phyloP scores from a whole-genome alignment of 2,888 invertebrate genomes.

The Heliconius ethilla region DNA sequence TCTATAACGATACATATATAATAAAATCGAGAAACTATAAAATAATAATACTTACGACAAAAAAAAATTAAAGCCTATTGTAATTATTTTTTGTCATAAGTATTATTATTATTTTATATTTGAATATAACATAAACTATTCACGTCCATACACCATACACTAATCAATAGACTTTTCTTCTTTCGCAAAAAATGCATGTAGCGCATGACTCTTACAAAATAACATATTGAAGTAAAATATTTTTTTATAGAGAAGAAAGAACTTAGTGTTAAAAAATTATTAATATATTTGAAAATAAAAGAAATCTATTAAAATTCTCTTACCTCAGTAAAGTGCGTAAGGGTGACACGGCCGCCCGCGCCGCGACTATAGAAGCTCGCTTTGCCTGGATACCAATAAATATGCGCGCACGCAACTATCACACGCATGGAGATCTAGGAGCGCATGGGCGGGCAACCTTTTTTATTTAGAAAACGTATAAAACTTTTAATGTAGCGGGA shows the following conservation, averaged over 20 bases:
- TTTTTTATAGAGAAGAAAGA: not conserved
- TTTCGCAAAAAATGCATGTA: not conserved
- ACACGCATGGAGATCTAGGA: conserved; percentile 54
- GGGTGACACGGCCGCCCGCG: conserved; percentile 74
- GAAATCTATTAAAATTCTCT: conserved; percentile 2
- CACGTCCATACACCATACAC: not conserved
- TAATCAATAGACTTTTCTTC: not conserved
- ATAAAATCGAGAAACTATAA: too few species aligned
- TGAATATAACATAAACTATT: not conserved
- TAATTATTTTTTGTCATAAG: too few species aligned
- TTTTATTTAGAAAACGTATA: conserved; percentile 5
- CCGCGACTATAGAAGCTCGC: conserved; percentile 67
- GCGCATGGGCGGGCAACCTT: conserved; percentile 58
- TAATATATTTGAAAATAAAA: not conserved
- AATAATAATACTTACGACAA: too few species aligned
- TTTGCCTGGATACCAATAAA: conserved; percentile 65
- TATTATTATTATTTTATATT: not conserved
- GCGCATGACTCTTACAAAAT: too few species aligned
- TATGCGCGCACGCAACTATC: conserved; percentile 69
- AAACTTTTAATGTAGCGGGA: too few species aligned
- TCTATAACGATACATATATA: too few species aligned
- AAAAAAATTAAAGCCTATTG: not conserved
- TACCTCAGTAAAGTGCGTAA: conserved; percentile 47
- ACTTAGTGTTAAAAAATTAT: not conserved
- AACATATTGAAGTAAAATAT: not conserved